Evolutionary conservation across 1,140 invertebrate genomes (phyloP), one percentile per base, ranked within the genome.

Genomic region (Psilanteris sp.): DNA sequence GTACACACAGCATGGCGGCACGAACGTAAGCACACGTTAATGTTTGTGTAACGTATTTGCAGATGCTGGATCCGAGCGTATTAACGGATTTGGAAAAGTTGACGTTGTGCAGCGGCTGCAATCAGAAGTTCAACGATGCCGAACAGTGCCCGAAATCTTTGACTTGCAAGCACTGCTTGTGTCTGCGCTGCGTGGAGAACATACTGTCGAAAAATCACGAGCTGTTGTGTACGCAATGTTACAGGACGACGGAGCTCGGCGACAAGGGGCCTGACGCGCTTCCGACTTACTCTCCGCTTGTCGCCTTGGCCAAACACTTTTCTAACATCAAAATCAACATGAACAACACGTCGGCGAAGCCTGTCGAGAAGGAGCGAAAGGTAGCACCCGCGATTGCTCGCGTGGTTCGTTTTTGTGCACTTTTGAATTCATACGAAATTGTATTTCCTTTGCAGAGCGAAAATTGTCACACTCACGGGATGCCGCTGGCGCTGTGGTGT

Each of bases 131-230:
- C 85, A 93, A 94, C 83, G 92, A 93, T 52, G 85, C 87, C 20
- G 91, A 92, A 70, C 90, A 91, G 79, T 89, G 90, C 62, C 94
- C 94, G 29, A 94, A 94, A 83, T 88, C 93, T 81, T 89, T 95
- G 41, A 90, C 90, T 32, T 95, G 93, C 88, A 93, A 92, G 80
- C 94, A 95, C 81, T 92, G 92, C 81, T 93, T 93, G 83, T 95
- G 94, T 79, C 88, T 93, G 68, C 90, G 91, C 54, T 95, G 94
- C 83, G 90, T 93, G 77, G 90, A 91, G 50, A 90, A 90, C 52
- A 90, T 90, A 71, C 87, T 93, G 72, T 88, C 90, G 44, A 92
- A 91, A 77, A 92, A 90, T 20, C 88, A 90, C 36, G 91, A 92
- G 70, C 85, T 93, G 36, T 91, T 91, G 77, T 94, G 93, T 77